Evolutionary conservation across 2,797 vertebrate species (phyloP).

Genomic region (Periophthalmus magnuspinnatus): DNA sequence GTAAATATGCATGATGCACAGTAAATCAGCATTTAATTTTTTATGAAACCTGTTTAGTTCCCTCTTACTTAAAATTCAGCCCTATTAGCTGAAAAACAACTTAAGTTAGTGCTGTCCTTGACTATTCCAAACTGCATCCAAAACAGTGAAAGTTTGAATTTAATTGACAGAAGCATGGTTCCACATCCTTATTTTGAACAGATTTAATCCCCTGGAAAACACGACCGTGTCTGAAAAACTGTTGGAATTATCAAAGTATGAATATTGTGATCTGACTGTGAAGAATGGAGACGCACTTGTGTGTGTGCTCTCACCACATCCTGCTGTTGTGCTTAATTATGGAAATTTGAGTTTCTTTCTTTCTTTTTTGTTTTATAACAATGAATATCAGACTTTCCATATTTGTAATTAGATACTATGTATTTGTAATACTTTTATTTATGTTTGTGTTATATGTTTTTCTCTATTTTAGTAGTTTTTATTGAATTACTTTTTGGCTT

Average conservation of each 20-base stretch:
- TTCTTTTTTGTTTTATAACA: not conserved
- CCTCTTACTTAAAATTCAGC: conserved; percentile 2
- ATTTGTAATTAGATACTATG: not conserved
- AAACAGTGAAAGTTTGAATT: conserved; percentile 8
- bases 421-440: too few relatives aligned
- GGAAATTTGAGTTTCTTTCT: not conserved
- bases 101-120: not conserved
- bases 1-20: not conserved
- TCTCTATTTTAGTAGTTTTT: not conserved
- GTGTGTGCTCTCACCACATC: conserved; percentile 8
- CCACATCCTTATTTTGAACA: not conserved
- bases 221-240: conserved; percentile 19
- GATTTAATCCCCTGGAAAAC: conserved; percentile 10
- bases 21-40: not conserved
- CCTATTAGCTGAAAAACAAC: conserved; percentile 9
- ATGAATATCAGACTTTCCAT: not conserved
- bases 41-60: conserved; percentile 1
- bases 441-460: not conserved
- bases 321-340: conserved; percentile 41
- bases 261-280: conserved; percentile 24
- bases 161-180: not conserved
- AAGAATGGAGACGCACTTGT: conserved; percentile 23
- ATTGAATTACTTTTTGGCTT: too few relatives aligned
- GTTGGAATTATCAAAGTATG: conserved; percentile 24
- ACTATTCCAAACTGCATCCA: conserved; percentile 8